Percentiles rank a stretch among this genome's conserved stretches.
Evolutionary conservation across 2,113 vertebrate genomes (phyloP).

Genomic region (Pongo pygmaeus): DNA sequence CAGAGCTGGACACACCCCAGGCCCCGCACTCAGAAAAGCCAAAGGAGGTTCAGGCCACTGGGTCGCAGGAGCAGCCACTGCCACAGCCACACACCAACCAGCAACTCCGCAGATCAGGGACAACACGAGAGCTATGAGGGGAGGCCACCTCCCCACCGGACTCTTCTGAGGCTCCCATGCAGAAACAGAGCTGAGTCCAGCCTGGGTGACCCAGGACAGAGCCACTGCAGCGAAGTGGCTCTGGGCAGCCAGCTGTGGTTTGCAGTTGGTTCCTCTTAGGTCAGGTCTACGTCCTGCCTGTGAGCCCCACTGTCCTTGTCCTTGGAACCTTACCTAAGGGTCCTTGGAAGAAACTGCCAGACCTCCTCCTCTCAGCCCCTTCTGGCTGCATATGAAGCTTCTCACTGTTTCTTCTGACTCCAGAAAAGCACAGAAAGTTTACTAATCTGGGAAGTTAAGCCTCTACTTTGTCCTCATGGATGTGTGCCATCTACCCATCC

Average conservation of each 20-base stretch:
- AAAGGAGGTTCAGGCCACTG: not conserved
- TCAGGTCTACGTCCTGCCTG: rapidly evolving
- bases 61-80: not conserved
- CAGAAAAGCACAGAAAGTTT: not conserved
- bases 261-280: not conserved
- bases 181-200: not conserved
- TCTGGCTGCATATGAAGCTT: not conserved
- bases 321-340: not conserved
- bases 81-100: not conserved
- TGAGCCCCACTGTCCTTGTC: rapidly evolving
- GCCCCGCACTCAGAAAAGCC: not conserved
- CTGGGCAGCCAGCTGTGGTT: not conserved
- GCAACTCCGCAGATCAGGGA: not conserved
- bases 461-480: not conserved
- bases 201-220: not conserved
- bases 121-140: not conserved
- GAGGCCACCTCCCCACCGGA: not conserved
- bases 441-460: not conserved
- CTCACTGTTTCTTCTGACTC: not conserved
- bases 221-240: not conserved
- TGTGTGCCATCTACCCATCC: no score
- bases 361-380: not conserved
- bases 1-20: not conserved
- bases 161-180: not conserved
- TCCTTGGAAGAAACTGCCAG: not conserved